Evolutionary conservation across 2,113 vertebrate species (phyloP).

Genomic region (Mustela nigripes): DNA sequence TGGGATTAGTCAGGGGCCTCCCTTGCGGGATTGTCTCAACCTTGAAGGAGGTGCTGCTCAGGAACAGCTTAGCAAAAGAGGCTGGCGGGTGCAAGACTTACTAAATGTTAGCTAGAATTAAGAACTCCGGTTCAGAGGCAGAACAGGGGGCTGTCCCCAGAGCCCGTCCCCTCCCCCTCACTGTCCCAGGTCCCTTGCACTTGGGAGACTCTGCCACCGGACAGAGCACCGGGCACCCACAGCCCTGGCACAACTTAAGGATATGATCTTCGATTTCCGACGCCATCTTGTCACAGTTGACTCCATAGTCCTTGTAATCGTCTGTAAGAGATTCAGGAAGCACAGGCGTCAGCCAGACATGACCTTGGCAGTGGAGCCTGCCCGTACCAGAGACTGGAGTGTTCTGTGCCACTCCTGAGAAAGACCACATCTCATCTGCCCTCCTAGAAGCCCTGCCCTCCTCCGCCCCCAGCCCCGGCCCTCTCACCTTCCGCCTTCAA

Average conservation of each 20-base stretch:
- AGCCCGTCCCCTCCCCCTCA: not conserved
- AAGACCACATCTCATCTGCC: not conserved
- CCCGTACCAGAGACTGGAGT: rapidly evolving
- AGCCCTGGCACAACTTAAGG: constrained; percentile 84
- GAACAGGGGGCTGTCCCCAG: not conserved
- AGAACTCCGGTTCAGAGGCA: not conserved
- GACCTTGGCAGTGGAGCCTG: not conserved
- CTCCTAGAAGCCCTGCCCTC: not conserved
- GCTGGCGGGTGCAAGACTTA: not conserved
- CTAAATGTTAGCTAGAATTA: not conserved
- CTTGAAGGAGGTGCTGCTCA: not conserved
- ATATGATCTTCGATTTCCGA: constrained; percentile 99
- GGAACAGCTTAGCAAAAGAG: not conserved
- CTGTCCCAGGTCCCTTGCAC: not conserved
- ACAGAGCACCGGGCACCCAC: not conserved
- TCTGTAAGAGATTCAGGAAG: constrained; percentile 86
- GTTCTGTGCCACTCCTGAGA: not conserved
- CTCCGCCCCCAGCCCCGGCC: rapidly evolving
- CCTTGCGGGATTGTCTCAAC: not conserved
- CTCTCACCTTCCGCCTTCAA: constrained; percentile 93
- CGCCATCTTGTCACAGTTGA: constrained; percentile 96
- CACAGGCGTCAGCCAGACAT: not conserved
- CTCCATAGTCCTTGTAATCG: constrained; percentile 93
- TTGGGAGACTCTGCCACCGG: not conserved
- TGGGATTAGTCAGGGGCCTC: not conserved